Evolutionary conservation across 2,113 vertebrate species (phyloP).

Genomic region (Neodontobutis hainanensis): DNA sequence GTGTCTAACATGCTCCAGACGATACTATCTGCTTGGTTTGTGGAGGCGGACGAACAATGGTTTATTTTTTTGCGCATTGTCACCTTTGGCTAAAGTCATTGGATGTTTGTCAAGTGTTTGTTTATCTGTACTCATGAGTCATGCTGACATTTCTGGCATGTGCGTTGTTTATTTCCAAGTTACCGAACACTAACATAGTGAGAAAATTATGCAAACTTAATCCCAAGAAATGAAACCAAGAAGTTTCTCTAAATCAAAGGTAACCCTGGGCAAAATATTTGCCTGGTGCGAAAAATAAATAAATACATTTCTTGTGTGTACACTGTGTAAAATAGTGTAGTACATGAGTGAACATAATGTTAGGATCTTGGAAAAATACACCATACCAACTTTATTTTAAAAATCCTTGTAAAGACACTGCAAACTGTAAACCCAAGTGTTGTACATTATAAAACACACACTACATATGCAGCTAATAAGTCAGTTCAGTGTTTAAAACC

Average conservation of each 20-base stretch:
- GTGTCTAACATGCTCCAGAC: conserved; percentile 66
- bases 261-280: too few species aligned
- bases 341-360: too few species aligned
- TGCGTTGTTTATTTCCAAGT: not conserved
- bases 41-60: conserved; percentile 30
- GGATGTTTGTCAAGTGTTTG: conserved; percentile 6
- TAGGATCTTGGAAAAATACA: too few species aligned
- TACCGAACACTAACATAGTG: not conserved
- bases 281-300: too few species aligned
- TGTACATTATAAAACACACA: too few species aligned
- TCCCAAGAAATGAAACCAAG: not conserved
- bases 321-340: not conserved
- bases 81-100: conserved; percentile 24
- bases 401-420: too few species aligned
- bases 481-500: too few species aligned
- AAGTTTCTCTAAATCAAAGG: too few species aligned
- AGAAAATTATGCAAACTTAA: not conserved
- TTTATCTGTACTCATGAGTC: not conserved
- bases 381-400: too few species aligned
- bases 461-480: too few species aligned
- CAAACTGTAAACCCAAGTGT: too few species aligned
- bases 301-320: too few species aligned
- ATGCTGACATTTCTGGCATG: conserved; percentile 7
- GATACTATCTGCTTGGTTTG: conserved; percentile 69
- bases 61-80: conserved; percentile 21